These are phyloP conservation scores for Tyto alba DNA, from an alignment of 2,113 vertebrate genomes.

Conservation along the genomic window DNA sequence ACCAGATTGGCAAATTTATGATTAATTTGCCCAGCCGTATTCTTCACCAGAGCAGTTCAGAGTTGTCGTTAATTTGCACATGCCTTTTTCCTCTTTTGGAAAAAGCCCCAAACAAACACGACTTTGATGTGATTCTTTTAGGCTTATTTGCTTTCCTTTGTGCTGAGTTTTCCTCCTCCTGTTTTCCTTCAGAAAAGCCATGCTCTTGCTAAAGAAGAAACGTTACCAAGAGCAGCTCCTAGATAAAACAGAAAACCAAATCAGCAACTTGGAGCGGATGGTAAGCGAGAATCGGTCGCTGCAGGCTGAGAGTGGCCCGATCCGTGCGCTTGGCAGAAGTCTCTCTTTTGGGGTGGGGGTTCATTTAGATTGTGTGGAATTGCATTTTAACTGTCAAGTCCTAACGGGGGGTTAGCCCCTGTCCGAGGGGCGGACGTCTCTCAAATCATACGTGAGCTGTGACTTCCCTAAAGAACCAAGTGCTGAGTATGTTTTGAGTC, in stretches of 20 bases:
- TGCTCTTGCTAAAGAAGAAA: conserved; percentile 93
- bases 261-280: conserved; percentile 90
- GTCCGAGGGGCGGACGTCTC: fast-evolving
- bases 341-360: fast-evolving
- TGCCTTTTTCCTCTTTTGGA: not conserved
- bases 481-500: fast-evolving
- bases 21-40: fast-evolving
- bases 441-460: fast-evolving
- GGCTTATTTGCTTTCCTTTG: not conserved
- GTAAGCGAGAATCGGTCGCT: conserved; percentile 31
- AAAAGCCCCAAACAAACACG: fast-evolving
- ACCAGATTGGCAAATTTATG: fast-evolving
- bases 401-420: not conserved
- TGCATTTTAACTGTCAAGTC: fast-evolving
- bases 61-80: fast-evolving
- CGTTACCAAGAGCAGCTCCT: conserved; percentile 89
- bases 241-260: conserved; percentile 88
- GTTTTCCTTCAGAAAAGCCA: conserved; percentile 75
- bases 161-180: not conserved
- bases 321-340: fast-evolving
- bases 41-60: fast-evolving
- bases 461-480: fast-evolving
- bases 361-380: not conserved
- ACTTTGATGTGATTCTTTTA: fast-evolving
- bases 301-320: fast-evolving